phyloP scores from a whole-genome alignment of 2,888 invertebrate genomes.

The Orchesellides sinensis region DNA sequence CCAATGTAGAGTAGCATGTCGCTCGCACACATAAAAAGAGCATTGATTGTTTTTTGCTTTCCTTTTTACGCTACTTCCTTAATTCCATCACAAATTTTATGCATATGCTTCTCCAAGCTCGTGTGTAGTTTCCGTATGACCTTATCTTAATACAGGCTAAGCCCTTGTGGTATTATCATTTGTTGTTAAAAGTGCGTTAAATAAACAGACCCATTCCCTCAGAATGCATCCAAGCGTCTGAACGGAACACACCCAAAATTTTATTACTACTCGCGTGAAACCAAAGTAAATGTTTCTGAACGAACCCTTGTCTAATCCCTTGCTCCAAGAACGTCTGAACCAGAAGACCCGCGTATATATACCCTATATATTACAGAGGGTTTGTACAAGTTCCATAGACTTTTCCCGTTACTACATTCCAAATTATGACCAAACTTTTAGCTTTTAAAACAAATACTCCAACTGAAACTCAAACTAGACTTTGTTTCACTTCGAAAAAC shows the following conservation, averaged over 20 bases:
- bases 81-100: neutral
- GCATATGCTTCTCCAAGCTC: neutral
- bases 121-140: neutral
- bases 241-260: neutral
- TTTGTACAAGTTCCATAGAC: neutral
- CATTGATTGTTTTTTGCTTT: neutral
- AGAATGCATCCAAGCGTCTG: neutral
- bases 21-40: neutral
- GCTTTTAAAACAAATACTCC: neutral
- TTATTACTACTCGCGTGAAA: neutral
- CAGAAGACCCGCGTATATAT: neutral
- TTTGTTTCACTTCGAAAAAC: neutral
- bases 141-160: neutral
- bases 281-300: neutral
- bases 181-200: constrained; percentile 11
- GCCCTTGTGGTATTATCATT: neutral
- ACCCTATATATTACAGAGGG: neutral
- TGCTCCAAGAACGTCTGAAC: neutral
- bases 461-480: neutral
- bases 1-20: too few species aligned
- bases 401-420: neutral
- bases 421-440: neutral
- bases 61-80: neutral
- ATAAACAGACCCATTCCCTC: neutral
- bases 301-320: neutral